phyloP scores from a whole-genome alignment of 2,797 vertebrate species.

The Lerista edwardsae region DNA sequence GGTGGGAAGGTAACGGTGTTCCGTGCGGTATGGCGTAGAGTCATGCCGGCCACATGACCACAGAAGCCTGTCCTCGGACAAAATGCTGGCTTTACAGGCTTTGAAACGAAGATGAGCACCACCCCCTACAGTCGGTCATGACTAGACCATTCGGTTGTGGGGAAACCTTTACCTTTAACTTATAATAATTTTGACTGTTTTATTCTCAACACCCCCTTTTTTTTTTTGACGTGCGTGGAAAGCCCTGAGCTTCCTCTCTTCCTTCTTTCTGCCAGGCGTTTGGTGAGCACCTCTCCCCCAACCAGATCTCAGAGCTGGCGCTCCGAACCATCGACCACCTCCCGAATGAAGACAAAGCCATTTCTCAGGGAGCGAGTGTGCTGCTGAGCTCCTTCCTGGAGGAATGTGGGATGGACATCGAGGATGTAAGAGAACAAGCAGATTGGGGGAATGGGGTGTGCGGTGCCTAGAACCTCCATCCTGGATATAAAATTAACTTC shows the following conservation, averaged over 20 bases:
- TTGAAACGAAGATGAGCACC: too few species aligned
- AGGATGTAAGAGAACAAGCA: not conserved
- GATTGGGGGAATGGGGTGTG: not conserved
- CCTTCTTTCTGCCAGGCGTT: slow-evolving; percentile 13
- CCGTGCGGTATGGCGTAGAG: too few species aligned
- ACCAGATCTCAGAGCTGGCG: not conserved
- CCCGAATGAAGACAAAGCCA: not conserved
- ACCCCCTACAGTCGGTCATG: too few species aligned
- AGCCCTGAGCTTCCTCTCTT: not conserved
- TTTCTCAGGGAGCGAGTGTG: not conserved
- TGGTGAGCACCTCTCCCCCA: not conserved
- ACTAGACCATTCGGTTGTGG: too few species aligned
- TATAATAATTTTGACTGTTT: too few species aligned
- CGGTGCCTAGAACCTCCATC: not conserved
- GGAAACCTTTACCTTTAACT: too few species aligned
- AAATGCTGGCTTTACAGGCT: too few species aligned
- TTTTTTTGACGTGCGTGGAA: too few species aligned
- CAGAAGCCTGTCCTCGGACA: too few species aligned
- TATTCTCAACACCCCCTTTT: too few species aligned
- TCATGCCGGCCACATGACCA: too few species aligned
- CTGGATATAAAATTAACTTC: not conserved
- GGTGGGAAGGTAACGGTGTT: too few species aligned
- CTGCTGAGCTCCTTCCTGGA: slow-evolving; percentile 5
- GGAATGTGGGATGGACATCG: slow-evolving; percentile 13
- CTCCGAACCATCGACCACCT: not conserved